Evolutionary conservation across 2,888 invertebrate genomes (phyloP).

Genomic region (Chloromyia formosa): DNA sequence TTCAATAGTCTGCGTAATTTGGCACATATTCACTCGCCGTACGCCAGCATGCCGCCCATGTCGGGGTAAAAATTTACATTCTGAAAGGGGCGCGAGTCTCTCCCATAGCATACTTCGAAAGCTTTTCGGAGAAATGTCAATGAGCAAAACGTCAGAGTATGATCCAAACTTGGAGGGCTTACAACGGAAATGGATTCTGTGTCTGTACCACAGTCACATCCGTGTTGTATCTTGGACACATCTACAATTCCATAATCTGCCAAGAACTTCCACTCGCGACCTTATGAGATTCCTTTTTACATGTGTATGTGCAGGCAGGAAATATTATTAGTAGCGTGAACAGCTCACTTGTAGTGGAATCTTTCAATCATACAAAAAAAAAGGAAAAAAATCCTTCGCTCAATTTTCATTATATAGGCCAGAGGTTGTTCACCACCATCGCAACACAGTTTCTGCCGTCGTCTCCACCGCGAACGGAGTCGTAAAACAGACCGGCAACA

Average conservation of each 20-base stretch:
- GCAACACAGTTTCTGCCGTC: background rate
- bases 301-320: constrained; percentile 12
- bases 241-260: background rate
- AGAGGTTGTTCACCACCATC: constrained; percentile 43
- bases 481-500: background rate
- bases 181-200: constrained; percentile 35
- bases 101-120: too few relatives aligned
- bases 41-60: too few relatives aligned
- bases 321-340: constrained; percentile 46
- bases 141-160: too few relatives aligned
- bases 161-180: background rate
- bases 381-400: constrained; percentile 24
- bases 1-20: too few relatives aligned
- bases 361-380: constrained; percentile 48
- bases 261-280: background rate
- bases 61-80: too few relatives aligned
- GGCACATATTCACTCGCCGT: too few relatives aligned
- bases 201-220: constrained; percentile 22
- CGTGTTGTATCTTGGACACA: constrained; percentile 13
- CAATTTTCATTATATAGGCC: constrained; percentile 49
- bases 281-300: background rate
- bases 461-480: constrained; percentile 8
- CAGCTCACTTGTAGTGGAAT: constrained; percentile 39
- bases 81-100: too few relatives aligned
- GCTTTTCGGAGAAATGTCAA: too few relatives aligned